Conservation (phyloP, 2,113 vertebrate genomes). For the Anguilla japonica region DNA sequence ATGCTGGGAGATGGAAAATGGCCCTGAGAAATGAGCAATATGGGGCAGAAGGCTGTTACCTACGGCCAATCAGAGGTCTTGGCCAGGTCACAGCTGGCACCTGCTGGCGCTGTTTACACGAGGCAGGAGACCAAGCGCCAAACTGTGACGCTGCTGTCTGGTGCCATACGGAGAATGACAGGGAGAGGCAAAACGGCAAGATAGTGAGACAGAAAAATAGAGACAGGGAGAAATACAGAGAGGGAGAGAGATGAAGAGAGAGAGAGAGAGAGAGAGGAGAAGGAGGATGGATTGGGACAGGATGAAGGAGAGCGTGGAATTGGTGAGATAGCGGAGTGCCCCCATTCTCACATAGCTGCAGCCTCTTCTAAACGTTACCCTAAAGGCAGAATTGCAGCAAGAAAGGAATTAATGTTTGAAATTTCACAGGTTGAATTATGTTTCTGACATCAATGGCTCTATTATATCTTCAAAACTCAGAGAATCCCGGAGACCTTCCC, state of each 20-base stretch:
- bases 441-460: background rate
- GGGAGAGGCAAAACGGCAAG: background rate
- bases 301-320: background rate
- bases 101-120: background rate
- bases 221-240: background rate
- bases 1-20: constrained; percentile 59
- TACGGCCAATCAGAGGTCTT: constrained; percentile 38
- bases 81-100: constrained; percentile 40
- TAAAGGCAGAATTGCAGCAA: background rate
- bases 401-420: background rate
- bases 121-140: background rate
- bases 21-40: constrained; percentile 49
- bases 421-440: background rate
- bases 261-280: background rate
- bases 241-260: background rate
- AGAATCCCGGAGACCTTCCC: background rate
- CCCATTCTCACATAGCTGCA: background rate
- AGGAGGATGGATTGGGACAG: background rate
- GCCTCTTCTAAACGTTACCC: background rate
- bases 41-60: constrained; percentile 41
- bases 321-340: background rate
- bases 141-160: background rate
- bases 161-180: background rate
- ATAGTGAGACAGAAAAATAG: constrained; percentile 4
- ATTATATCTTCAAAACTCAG: background rate